Evolutionary conservation across 2,888 invertebrate species (phyloP).

Genomic region (Arctia plantaginis): DNA sequence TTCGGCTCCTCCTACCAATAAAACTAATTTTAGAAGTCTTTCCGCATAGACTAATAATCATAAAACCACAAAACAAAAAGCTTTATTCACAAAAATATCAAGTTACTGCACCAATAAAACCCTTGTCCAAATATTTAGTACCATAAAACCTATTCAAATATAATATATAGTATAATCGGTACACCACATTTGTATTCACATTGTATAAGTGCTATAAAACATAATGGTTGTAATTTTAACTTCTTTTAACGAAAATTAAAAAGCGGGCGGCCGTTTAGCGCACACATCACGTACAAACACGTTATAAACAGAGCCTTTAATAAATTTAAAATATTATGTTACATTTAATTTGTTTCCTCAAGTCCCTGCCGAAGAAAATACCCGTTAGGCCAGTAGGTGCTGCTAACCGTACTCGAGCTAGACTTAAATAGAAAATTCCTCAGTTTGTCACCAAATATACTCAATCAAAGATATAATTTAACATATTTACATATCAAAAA

Average conservation of each 20-base stretch:
- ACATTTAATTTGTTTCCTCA: conserved; percentile 61
- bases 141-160: conserved; percentile 83
- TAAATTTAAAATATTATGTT: conserved; percentile 76
- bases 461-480: conserved; percentile 64
- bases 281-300: conserved; percentile 79
- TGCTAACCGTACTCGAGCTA: conserved; percentile 13
- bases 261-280: conserved; percentile 74
- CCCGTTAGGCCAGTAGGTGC: conserved; percentile 32
- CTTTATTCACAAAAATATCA: conserved; percentile 80
- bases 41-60: conserved; percentile 80
- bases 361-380: conserved; percentile 51
- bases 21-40: conserved; percentile 75
- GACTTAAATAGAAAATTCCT: conserved; percentile 40
- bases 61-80: conserved; percentile 78
- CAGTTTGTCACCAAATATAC: conserved; percentile 48
- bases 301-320: conserved; percentile 75
- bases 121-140: conserved; percentile 85
- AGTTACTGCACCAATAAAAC: conserved; percentile 81
- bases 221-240: conserved; percentile 79
- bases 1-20: conserved; percentile 46
- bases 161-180: conserved; percentile 84
- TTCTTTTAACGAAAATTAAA: conserved; percentile 82
- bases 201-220: conserved; percentile 76
- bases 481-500: conserved; percentile 82
- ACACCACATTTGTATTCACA: conserved; percentile 79